These are phyloP conservation scores for Axis porcinus DNA, from an alignment of 2,113 vertebrate genomes.

Conservation along the genomic window DNA sequence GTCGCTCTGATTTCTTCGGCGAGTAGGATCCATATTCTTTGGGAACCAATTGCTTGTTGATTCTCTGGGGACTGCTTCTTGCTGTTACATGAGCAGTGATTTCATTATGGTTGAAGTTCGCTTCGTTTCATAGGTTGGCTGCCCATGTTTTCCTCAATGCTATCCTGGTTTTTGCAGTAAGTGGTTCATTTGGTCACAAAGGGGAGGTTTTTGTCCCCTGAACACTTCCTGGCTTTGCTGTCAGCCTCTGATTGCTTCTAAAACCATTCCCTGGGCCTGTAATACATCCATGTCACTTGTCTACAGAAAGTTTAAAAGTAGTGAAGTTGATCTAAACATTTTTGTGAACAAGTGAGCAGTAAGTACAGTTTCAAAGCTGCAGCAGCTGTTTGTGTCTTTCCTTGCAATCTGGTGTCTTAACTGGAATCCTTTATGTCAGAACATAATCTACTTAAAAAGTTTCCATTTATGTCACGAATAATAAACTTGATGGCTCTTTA, in stretches of 20 bases:
- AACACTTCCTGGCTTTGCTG: background rate
- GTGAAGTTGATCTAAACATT: conserved; percentile 59
- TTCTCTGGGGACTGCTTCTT: conserved; percentile 32
- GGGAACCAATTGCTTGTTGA: conserved; percentile 52
- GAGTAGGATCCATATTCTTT: conserved; percentile 38
- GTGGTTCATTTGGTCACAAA: background rate
- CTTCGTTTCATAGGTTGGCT: conserved; percentile 28
- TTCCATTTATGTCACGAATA: conserved; percentile 50
- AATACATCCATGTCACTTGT: conserved; percentile 50
- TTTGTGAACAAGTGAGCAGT: conserved; percentile 50
- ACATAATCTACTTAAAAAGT: conserved; percentile 62
- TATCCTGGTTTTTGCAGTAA: background rate
- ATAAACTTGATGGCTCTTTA: conserved; percentile 54
- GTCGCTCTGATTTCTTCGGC: conserved; percentile 20
- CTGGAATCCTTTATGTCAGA: conserved; percentile 52
- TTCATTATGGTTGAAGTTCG: conserved; percentile 48
- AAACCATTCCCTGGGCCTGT: conserved; percentile 18
- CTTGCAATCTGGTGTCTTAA: conserved; percentile 57
- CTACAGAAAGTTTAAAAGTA: conserved; percentile 48
- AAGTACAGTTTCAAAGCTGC: conserved; percentile 57
- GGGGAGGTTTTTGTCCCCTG: background rate
- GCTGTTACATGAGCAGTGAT: conserved; percentile 19
- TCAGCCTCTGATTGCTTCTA: conserved; percentile 44
- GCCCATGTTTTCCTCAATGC: conserved; percentile 20
- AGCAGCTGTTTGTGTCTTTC: conserved; percentile 27